These are phyloP conservation scores for Lamellibrachia columna DNA, from an alignment of 2,888 invertebrate species.

Conservation along the genomic window DNA sequence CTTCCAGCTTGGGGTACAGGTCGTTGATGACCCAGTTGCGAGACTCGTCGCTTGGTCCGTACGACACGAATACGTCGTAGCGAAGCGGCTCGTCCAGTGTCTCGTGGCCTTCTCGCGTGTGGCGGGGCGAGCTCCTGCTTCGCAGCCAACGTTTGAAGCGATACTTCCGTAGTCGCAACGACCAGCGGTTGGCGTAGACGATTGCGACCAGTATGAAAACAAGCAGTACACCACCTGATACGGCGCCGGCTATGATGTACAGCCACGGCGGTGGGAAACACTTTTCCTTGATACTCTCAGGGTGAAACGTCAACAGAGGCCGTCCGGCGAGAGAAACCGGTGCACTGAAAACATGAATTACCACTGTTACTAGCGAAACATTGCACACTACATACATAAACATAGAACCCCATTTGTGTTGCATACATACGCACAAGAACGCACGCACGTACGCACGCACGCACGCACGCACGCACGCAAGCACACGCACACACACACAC, in stretches of 20 bases:
- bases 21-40: conserved; percentile 21
- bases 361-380: neutral
- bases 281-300: neutral
- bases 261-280: neutral
- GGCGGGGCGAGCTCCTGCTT: neutral
- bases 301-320: neutral
- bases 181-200: conserved; percentile 21
- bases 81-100: neutral
- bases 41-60: neutral
- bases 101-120: neutral
- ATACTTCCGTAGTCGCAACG: conserved; percentile 20
- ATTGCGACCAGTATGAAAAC: neutral
- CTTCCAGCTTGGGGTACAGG: conserved; percentile 20
- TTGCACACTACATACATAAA: neutral
- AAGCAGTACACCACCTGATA: neutral
- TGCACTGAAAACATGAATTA: neutral
- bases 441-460: neutral
- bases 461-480: too few species aligned
- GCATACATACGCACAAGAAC: too few species aligned
- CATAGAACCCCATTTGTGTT: neutral
- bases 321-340: neutral
- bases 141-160: conserved; percentile 14
- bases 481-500: neutral
- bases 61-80: conserved; percentile 25
- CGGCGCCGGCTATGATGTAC: neutral